phyloP scores from a whole-genome alignment of 2,797 vertebrate species.

The Melanotaenia pygmaea region DNA sequence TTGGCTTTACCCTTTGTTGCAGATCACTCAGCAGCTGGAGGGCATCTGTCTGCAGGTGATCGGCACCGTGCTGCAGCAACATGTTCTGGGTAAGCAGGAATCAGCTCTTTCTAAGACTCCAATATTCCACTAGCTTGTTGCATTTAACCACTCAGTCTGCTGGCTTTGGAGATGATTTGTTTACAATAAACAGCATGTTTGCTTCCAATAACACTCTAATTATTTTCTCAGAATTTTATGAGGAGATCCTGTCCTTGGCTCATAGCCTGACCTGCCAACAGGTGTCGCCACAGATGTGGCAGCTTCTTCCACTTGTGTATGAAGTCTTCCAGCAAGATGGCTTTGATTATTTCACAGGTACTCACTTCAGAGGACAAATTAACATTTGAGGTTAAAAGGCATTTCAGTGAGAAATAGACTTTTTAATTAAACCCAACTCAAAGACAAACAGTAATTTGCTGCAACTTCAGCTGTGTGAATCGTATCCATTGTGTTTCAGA shows the following conservation, averaged over 20 bases:
- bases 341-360: constrained; percentile 99
- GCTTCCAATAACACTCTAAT: not conserved
- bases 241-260: constrained; percentile 98
- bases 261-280: constrained; percentile 99
- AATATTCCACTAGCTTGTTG: constrained; percentile 40
- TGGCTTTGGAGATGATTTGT: not conserved
- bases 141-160: not conserved
- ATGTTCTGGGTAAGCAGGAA: constrained; percentile 90
- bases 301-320: constrained; percentile 95
- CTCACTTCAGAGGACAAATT: not conserved
- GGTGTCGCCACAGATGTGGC: constrained; percentile 99
- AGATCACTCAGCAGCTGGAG: constrained; percentile 98
- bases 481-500: constrained; percentile 79
- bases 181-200: not conserved
- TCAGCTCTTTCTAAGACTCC: constrained; percentile 25
- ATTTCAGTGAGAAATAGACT: not conserved
- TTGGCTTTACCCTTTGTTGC: constrained; percentile 32
- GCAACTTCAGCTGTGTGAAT: constrained; percentile 1
- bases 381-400: not conserved
- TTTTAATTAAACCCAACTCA: too few relatives aligned
- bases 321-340: constrained; percentile 99
- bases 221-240: constrained; percentile 90
- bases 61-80: constrained; percentile 97
- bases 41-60: constrained; percentile 99
- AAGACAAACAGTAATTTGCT: not conserved